Percentiles rank a stretch among this genome's conserved stretches.
phyloP scores from a whole-genome alignment of 2,113 vertebrate species.

The Catagonus wagneri region DNA sequence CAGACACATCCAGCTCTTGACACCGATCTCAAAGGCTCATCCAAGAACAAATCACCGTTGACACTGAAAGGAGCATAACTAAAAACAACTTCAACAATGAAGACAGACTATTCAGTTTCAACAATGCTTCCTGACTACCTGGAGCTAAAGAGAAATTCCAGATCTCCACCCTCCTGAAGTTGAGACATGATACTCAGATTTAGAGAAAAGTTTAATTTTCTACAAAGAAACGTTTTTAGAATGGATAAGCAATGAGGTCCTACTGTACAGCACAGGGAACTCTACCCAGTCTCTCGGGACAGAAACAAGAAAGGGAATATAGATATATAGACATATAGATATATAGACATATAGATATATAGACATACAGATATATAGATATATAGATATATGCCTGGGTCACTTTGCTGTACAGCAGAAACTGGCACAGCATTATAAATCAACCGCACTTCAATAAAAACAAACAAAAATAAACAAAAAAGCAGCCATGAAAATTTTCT shows the following conservation, averaged over 20 bases:
- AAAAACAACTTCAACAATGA: not conserved
- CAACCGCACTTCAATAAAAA: too few relatives aligned
- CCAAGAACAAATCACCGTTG: not conserved
- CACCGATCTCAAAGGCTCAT: not conserved
- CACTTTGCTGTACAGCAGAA: too few relatives aligned
- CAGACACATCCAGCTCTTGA: not conserved
- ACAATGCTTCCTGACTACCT: not conserved
- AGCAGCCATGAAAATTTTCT: not conserved
- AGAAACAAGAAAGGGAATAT: too few relatives aligned
- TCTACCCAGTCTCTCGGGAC: too few relatives aligned
- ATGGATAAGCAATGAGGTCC: too few relatives aligned
- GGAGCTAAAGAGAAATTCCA: not conserved
- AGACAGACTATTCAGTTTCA: not conserved
- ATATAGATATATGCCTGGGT: too few relatives aligned
- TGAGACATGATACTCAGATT: not conserved
- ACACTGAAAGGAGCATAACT: not conserved
- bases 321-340: too few relatives aligned
- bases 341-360: too few relatives aligned
- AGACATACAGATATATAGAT: too few relatives aligned
- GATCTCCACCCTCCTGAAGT: not conserved
- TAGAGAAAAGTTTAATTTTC: slow-evolving; percentile 15
- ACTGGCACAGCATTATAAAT: too few relatives aligned
- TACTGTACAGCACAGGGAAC: too few relatives aligned
- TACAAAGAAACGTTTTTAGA: not conserved
- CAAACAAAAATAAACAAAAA: not conserved